A percentile compares a stretch with the other conserved stretches of the same genome.
phyloP scores from a whole-genome alignment of 2,888 invertebrate species.

The Emesis furor region DNA sequence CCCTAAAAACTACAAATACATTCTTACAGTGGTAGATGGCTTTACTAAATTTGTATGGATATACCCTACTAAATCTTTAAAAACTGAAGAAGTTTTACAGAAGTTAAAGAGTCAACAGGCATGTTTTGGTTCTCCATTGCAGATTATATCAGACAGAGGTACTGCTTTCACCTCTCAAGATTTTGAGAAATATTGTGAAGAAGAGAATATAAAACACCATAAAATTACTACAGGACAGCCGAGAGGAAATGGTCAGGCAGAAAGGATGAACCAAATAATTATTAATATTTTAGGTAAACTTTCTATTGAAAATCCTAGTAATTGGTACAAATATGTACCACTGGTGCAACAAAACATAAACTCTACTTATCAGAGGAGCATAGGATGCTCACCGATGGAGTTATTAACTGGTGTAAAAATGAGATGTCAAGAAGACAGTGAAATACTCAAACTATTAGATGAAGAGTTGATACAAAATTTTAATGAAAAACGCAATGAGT shows the following conservation, averaged over 20 bases:
- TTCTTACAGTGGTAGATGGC: slow-evolving; percentile 78
- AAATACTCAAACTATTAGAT: no score
- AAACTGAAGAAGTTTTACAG: slow-evolving; percentile 60
- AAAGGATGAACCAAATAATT: slow-evolving; percentile 59
- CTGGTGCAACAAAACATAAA: not conserved
- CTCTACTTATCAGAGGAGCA: no score
- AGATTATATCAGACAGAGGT: slow-evolving; percentile 37
- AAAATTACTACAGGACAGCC: slow-evolving; percentile 51
- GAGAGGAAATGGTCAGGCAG: slow-evolving; percentile 63
- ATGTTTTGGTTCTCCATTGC: no score
- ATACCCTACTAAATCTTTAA: slow-evolving; percentile 77
- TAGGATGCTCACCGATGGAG: no score
- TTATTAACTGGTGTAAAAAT: no score
- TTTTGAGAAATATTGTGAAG: slow-evolving; percentile 60
- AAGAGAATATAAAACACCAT: slow-evolving; percentile 57
- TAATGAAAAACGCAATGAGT: no score
- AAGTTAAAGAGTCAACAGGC: no score
- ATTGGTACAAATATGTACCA: slow-evolving; percentile 52
- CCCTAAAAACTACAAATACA: slow-evolving; percentile 77
- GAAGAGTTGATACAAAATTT: no score
- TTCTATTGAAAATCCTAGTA: slow-evolving; percentile 42
- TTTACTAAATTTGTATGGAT: slow-evolving; percentile 80
- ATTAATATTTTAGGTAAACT: slow-evolving; percentile 67
- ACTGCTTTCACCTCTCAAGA: slow-evolving; percentile 61
- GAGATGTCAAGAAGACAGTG: no score